Conservation (phyloP, 2,113 vertebrate genomes). For the Paraplagusia blochii region DNA sequence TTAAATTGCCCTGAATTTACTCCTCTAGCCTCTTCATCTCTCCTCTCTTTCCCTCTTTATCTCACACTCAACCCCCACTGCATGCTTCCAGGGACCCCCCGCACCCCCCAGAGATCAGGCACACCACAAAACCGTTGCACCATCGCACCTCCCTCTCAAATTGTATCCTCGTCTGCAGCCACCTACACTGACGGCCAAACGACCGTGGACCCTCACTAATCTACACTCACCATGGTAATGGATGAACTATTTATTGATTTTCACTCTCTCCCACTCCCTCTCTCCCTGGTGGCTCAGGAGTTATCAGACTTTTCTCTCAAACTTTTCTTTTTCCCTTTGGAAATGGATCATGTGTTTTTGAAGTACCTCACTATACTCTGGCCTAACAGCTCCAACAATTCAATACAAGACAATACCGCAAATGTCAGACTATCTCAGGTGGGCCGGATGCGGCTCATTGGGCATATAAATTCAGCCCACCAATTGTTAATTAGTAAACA, state of each 20-base stretch:
- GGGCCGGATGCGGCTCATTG: no score
- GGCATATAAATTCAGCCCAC: no score
- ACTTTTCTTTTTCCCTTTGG: conserved; percentile 32
- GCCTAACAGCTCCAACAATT: conserved; percentile 38
- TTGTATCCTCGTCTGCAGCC: conserved; percentile 15
- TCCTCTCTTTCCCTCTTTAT: conserved; percentile 18
- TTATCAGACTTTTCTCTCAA: conserved; percentile 19
- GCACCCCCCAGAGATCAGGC: conserved; percentile 45
- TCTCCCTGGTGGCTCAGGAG: not conserved
- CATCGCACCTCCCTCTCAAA: conserved; percentile 6
- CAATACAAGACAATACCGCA: conserved; percentile 46
- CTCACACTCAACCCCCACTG: conserved; percentile 4
- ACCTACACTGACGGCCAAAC: conserved; percentile 13
- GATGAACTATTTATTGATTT: conserved; percentile 40
- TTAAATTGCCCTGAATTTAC: conserved; percentile 59
- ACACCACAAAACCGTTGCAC: conserved; percentile 7
- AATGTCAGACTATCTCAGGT: no score
- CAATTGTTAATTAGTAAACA: no score
- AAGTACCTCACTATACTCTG: not conserved
- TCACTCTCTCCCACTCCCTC: not conserved
- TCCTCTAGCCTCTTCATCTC: conserved; percentile 25
- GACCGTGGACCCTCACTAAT: conserved; percentile 22
- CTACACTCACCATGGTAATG: conserved; percentile 21
- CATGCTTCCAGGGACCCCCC: conserved; percentile 23
- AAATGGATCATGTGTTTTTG: conserved; percentile 33